A percentile compares a stretch with the other conserved stretches of the same genome.
These are phyloP conservation scores for Characodon lateralis DNA, from an alignment of 2,797 vertebrate genomes.

Conservation along the genomic window DNA sequence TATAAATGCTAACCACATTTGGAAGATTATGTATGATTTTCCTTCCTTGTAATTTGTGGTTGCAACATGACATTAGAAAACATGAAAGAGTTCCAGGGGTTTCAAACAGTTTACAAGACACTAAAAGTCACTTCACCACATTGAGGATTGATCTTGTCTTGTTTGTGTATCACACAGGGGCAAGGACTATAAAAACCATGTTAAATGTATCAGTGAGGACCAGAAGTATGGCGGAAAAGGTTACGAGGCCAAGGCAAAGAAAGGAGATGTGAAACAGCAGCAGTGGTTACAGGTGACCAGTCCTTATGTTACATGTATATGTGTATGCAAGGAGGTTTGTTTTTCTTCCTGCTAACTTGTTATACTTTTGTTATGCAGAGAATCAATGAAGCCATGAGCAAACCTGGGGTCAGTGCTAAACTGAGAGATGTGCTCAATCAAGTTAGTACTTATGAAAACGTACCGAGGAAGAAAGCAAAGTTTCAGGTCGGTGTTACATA, in stretches of 20 bases:
- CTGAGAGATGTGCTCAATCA: constrained; percentile 87
- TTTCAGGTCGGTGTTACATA: constrained; percentile 86
- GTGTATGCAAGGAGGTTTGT: too few species aligned
- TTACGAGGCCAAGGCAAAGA: constrained; percentile 89
- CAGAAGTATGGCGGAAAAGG: constrained; percentile 96
- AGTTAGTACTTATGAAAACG: constrained; percentile 88
- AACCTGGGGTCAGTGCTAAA: constrained; percentile 84
- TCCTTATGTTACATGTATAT: not conserved
- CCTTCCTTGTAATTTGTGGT: not conserved
- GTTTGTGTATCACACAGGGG: constrained; percentile 78
- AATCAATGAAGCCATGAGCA: constrained; percentile 87
- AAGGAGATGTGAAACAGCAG: constrained; percentile 93
- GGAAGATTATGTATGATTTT: not conserved
- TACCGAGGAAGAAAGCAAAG: constrained; percentile 94
- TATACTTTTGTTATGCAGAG: constrained; percentile 74
- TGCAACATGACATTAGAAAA: not conserved
- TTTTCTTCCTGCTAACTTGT: not conserved
- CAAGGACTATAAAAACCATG: constrained; percentile 89
- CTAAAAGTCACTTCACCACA: not conserved
- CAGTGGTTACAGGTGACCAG: constrained; percentile 90
- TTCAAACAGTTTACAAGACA: not conserved
- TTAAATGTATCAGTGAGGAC: constrained; percentile 90
- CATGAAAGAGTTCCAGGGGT: not conserved
- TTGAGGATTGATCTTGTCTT: not conserved
- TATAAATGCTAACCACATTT: not conserved